Evolutionary conservation across 1,140 invertebrate species (phyloP).

Genomic region (Trypoxylus dichotomus): DNA sequence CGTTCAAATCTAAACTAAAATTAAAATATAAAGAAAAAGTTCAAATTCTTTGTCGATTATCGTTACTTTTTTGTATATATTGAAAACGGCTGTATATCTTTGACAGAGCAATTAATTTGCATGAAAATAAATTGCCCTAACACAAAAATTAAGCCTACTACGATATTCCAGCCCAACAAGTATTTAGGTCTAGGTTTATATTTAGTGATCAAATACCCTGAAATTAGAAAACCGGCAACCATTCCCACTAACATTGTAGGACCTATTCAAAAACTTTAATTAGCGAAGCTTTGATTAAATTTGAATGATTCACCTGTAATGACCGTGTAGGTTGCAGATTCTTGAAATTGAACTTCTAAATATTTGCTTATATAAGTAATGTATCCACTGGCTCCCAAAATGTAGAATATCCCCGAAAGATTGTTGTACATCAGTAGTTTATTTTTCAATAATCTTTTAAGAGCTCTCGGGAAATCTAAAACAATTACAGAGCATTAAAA

Average conservation of each 20-base stretch:
- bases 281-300: constrained; percentile 62
- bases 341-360: constrained; percentile 11
- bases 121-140: constrained; percentile 67
- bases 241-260: constrained; percentile 9
- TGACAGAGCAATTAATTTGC: constrained; percentile 68
- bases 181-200: constrained; percentile 69
- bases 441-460: constrained; percentile 63
- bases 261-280: constrained; percentile 58
- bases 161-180: constrained; percentile 73
- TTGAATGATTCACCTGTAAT: background rate
- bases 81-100: constrained; percentile 59
- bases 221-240: constrained; percentile 66
- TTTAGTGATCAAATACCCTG: constrained; percentile 69
- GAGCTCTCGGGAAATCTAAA: background rate
- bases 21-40: background rate
- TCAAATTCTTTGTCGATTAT: background rate
- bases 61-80: constrained; percentile 54
- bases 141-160: constrained; percentile 66
- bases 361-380: constrained; percentile 18
- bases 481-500: background rate
- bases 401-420: background rate
- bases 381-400: constrained; percentile 1
- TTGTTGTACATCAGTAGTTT: constrained; percentile 14
- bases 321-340: background rate
- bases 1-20: constrained; percentile 53